Conservation (phyloP, 2,888 invertebrate species). For the Thecophora atra region DNA sequence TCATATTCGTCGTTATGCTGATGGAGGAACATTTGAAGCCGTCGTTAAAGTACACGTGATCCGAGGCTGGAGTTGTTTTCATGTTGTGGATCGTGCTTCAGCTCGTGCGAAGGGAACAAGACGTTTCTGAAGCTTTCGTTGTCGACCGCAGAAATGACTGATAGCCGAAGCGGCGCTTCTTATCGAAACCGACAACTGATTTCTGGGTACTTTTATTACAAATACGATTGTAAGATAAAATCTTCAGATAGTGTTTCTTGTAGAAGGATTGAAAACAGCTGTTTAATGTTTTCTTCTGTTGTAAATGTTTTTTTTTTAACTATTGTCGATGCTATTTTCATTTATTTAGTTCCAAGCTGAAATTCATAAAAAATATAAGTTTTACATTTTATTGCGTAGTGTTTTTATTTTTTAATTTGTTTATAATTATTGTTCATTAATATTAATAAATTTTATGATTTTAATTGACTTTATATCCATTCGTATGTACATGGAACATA, state of each 20-base stretch:
- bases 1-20: constrained; percentile 58
- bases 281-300: background rate
- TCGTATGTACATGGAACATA: background rate
- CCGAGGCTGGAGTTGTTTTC: constrained; percentile 58
- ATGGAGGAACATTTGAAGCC: constrained; percentile 64
- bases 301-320: background rate
- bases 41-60: constrained; percentile 64
- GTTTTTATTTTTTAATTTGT: background rate
- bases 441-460: background rate
- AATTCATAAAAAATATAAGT: background rate
- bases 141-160: too few relatives aligned
- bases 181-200: too few relatives aligned
- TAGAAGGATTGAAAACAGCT: background rate
- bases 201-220: too few relatives aligned
- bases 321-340: too few relatives aligned
- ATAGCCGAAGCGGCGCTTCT: too few relatives aligned
- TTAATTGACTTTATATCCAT: too few relatives aligned
- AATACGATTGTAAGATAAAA: too few relatives aligned
- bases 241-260: background rate
- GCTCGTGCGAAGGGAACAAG: too few relatives aligned
- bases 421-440: background rate
- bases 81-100: constrained; percentile 46
- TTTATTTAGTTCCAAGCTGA: too few relatives aligned
- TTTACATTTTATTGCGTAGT: background rate
- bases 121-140: too few relatives aligned